These are phyloP conservation scores for Thymelicus lineola DNA, from an alignment of 2,888 invertebrate species.

Conservation along the genomic window DNA sequence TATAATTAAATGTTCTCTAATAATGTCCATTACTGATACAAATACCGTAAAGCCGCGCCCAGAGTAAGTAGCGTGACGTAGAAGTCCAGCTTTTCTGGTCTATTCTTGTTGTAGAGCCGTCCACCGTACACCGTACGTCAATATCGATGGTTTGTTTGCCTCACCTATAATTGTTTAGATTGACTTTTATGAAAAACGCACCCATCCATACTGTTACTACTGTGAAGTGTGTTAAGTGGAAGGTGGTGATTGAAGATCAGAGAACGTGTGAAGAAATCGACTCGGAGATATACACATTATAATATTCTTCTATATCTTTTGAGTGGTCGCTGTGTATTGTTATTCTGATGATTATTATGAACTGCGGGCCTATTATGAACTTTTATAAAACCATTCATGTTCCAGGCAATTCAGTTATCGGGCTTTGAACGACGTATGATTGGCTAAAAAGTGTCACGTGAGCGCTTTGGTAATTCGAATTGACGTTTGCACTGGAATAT, in stretches of 20 bases:
- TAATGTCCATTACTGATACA: too few relatives aligned
- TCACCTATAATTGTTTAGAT: slow-evolving; percentile 27
- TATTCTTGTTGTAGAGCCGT: slow-evolving; percentile 12
- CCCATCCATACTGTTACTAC: background rate
- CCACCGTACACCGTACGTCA: slow-evolving; percentile 17
- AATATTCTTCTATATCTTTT: too few relatives aligned
- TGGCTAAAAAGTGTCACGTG: too few relatives aligned
- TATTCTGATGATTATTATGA: too few relatives aligned
- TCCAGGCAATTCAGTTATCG: too few relatives aligned
- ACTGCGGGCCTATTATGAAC: too few relatives aligned
- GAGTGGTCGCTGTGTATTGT: too few relatives aligned
- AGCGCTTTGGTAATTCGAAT: too few relatives aligned
- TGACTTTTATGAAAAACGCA: slow-evolving; percentile 13
- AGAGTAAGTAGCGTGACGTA: slow-evolving; percentile 9
- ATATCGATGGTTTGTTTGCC: slow-evolving; percentile 21
- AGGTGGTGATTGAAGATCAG: background rate
- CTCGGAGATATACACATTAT: background rate
- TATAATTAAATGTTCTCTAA: too few relatives aligned
- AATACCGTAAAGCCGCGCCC: background rate
- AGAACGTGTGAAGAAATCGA: background rate
- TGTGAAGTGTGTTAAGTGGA: background rate
- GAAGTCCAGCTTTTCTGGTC: background rate
- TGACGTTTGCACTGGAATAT: too few relatives aligned
- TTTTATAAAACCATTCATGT: too few relatives aligned
- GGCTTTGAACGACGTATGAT: too few relatives aligned